phyloP scores from a whole-genome alignment of 1,140 invertebrate species.

The Daktulosphaira vitifoliae region DNA sequence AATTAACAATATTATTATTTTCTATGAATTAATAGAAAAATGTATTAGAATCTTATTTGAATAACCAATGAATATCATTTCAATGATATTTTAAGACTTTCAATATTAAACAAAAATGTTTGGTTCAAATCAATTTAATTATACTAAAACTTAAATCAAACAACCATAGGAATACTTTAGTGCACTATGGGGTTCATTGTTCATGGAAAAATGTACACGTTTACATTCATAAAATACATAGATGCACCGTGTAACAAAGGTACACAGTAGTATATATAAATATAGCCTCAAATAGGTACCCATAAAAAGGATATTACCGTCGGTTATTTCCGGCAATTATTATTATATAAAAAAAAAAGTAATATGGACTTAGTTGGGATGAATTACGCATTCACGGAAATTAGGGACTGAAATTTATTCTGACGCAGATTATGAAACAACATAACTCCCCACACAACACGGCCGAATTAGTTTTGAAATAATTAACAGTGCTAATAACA shows the following conservation, averaged over 20 bases:
- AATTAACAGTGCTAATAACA: slow-evolving; percentile 24
- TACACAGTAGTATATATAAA: neutral
- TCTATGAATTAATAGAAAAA: no score
- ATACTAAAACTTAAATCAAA: slow-evolving; percentile 21
- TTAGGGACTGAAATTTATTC: slow-evolving; percentile 30
- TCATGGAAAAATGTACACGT: neutral
- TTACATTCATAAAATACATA: no score
- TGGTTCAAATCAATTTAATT: neutral
- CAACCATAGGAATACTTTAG: slow-evolving; percentile 23
- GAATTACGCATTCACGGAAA: slow-evolving; percentile 33
- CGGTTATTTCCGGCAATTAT: slow-evolving; percentile 30
- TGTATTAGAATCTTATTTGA: no score
- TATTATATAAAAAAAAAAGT: neutral
- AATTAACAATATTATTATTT: no score
- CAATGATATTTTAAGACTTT: no score
- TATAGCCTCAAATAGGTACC: neutral
- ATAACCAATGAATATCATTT: no score
- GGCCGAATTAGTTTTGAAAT: slow-evolving; percentile 4
- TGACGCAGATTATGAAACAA: slow-evolving; percentile 27
- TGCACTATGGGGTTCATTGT: slow-evolving; percentile 26
- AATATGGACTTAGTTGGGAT: slow-evolving; percentile 29
- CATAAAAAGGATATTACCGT: slow-evolving; percentile 32
- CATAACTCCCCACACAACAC: neutral
- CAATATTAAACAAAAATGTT: neutral
- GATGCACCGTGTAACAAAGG: no score